These are phyloP conservation scores for Popillia japonica DNA, from an alignment of 1,140 invertebrate genomes.

Conservation along the genomic window DNA sequence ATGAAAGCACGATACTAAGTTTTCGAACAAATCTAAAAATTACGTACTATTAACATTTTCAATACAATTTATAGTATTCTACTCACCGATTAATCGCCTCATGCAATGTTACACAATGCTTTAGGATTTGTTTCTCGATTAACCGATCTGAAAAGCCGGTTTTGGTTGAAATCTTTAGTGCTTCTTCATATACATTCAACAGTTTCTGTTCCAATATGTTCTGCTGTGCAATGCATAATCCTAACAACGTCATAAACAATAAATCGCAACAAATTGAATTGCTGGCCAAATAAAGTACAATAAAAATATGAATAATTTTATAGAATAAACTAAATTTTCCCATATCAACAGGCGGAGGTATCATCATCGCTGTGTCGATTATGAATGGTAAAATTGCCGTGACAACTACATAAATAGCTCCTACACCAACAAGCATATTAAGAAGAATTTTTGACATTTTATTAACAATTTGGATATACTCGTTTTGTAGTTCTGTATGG, in stretches of 20 bases:
- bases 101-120: not conserved
- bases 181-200: conserved; percentile 1
- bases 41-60: not conserved
- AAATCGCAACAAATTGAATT: not conserved
- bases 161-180: not conserved
- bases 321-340: not conserved
- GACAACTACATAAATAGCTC: not conserved
- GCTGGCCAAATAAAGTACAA: not conserved
- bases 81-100: not conserved
- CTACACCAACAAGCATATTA: not conserved
- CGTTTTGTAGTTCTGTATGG: not conserved
- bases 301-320: not conserved
- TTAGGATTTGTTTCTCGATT: not conserved
- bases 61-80: not conserved
- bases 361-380: not conserved
- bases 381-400: not conserved
- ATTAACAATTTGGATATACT: not conserved
- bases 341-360: not conserved
- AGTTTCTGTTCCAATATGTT: not conserved
- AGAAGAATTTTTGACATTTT: not conserved
- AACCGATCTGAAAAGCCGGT: too few species aligned
- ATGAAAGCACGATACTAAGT: not conserved
- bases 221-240: not conserved
- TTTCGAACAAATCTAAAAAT: conserved; percentile 21
- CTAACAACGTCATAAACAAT: not conserved